Evolutionary conservation across 2,888 invertebrate species (phyloP).

Genomic region (Molanna angustata): DNA sequence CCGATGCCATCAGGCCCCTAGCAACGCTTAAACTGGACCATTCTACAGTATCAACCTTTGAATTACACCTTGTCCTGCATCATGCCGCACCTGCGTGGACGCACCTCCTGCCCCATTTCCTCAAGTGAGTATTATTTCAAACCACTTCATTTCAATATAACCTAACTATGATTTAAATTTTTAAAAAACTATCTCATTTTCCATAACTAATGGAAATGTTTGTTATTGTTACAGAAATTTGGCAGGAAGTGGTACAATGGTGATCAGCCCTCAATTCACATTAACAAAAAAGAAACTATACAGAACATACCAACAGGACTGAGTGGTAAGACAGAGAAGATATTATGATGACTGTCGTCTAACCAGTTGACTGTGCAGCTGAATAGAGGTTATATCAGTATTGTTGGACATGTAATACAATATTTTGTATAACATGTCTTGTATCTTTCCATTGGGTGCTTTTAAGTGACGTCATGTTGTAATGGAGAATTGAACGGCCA

Average conservation of each 20-base stretch:
- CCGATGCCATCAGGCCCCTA: constrained; percentile 61
- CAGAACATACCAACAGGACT: constrained; percentile 65
- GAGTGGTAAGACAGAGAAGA: too few relatives aligned
- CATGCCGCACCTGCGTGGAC: constrained; percentile 87
- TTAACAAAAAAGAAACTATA: constrained; percentile 91
- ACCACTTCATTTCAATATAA: too few relatives aligned
- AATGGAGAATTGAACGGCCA: constrained; percentile 11
- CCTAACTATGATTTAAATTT: too few relatives aligned
- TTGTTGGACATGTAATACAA: too few relatives aligned
- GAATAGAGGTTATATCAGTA: too few relatives aligned
- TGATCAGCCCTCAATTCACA: constrained; percentile 85
- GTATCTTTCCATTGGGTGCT: not conserved
- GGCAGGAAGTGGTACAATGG: constrained; percentile 80
- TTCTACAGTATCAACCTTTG: constrained; percentile 85
- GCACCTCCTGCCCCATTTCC: constrained; percentile 81
- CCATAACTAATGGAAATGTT: not conserved
- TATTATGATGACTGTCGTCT: too few relatives aligned
- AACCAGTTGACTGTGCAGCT: too few relatives aligned
- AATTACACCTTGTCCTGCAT: constrained; percentile 82
- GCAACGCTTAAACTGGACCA: constrained; percentile 85
- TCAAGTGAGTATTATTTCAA: constrained; percentile 72
- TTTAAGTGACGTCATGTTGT: constrained; percentile 1
- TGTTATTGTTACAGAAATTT: constrained; percentile 64
- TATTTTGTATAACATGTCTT: too few relatives aligned
- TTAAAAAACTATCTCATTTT: too few relatives aligned